These are phyloP conservation scores for Enteromius unitaeniatus DNA, from an alignment of 2,797 vertebrate species.

Conservation along the genomic window DNA sequence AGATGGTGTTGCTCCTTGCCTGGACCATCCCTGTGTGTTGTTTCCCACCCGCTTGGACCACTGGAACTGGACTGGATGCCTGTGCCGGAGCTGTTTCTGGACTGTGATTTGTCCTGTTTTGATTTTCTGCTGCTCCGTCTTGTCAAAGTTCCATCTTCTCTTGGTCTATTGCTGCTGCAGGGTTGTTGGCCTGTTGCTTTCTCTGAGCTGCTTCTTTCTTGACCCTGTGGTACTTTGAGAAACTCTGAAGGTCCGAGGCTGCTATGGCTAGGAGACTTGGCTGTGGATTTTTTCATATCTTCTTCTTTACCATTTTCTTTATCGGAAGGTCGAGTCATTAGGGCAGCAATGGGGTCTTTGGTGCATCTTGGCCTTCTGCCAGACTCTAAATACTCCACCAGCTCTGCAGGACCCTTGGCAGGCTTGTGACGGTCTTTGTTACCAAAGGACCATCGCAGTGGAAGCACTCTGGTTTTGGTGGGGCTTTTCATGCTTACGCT, in stretches of 20 bases:
- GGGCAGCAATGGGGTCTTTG: slow-evolving; percentile 79
- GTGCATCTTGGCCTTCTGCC: slow-evolving; percentile 86
- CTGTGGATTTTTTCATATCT: not conserved
- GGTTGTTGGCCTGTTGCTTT: slow-evolving; percentile 53
- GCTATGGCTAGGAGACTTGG: slow-evolving; percentile 64
- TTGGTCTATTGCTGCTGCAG: slow-evolving; percentile 64
- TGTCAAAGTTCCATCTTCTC: slow-evolving; percentile 71
- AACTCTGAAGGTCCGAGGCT: slow-evolving; percentile 54
- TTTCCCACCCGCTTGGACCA: slow-evolving; percentile 66
- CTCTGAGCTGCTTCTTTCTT: slow-evolving; percentile 62
- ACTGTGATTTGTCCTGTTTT: slow-evolving; percentile 68
- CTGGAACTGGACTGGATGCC: slow-evolving; percentile 66
- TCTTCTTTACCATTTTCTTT: slow-evolving; percentile 58
- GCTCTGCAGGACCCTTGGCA: slow-evolving; percentile 72
- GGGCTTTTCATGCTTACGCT: slow-evolving; percentile 85
- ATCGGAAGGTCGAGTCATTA: slow-evolving; percentile 71
- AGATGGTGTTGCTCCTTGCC: slow-evolving; percentile 49
- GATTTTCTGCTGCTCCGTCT: slow-evolving; percentile 74
- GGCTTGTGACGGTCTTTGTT: slow-evolving; percentile 76
- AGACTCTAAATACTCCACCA: slow-evolving; percentile 90
- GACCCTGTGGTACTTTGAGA: slow-evolving; percentile 65
- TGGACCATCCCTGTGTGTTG: slow-evolving; percentile 62
- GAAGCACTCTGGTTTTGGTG: slow-evolving; percentile 75
- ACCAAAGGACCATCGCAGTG: slow-evolving; percentile 85
- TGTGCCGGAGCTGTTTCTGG: slow-evolving; percentile 64